These are phyloP conservation scores for Drosophila rhopaloa DNA, from an alignment of 1,140 invertebrate genomes.

Conservation along the genomic window DNA sequence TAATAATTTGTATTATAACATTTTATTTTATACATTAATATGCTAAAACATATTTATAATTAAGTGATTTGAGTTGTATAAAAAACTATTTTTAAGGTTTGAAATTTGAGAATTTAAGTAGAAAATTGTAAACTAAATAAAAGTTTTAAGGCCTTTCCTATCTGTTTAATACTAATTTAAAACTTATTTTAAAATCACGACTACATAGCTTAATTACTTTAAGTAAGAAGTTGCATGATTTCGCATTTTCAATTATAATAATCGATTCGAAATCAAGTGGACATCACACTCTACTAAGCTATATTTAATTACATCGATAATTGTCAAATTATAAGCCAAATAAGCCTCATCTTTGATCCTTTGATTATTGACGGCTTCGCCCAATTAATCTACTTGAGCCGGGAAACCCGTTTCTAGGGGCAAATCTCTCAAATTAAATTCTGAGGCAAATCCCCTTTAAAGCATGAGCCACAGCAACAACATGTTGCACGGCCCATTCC, in stretches of 20 bases:
- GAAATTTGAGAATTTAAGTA: no score
- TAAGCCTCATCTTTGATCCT: slow-evolving; percentile 6
- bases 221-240: no score
- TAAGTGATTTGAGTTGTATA: no score
- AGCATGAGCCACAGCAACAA: slow-evolving; percentile 39
- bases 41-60: no score
- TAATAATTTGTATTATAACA: no score
- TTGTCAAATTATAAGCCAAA: slow-evolving; percentile 5
- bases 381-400: slow-evolving; percentile 35
- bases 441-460: slow-evolving; percentile 43
- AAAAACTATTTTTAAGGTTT: no score
- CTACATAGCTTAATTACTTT: no score
- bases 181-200: no score
- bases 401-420: slow-evolving; percentile 2
- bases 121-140: no score
- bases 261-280: not conserved
- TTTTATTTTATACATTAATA: no score
- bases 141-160: no score
- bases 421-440: slow-evolving; percentile 45
- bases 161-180: no score
- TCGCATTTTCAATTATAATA: not conserved
- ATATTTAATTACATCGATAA: slow-evolving; percentile 9
- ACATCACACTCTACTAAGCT: not conserved
- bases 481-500: slow-evolving; percentile 56
- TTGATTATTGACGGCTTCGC: slow-evolving; percentile 10